Evolutionary conservation across 2,113 vertebrate genomes (phyloP).

Genomic region (Chunga burmeisteri): DNA sequence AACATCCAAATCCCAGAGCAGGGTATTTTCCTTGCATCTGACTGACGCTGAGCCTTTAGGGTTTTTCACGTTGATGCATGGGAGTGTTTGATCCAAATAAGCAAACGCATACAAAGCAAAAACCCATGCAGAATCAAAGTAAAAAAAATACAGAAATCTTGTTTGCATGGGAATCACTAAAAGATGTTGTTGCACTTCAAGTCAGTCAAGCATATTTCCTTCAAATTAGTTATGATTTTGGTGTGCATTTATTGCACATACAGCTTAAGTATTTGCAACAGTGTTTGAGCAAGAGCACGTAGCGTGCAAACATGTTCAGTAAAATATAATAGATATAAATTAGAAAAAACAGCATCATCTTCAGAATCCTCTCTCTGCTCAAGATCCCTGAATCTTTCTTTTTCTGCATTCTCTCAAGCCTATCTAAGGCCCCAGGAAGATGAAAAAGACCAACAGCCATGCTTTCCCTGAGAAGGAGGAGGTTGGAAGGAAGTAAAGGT

Average conservation of each 20-base stretch:
- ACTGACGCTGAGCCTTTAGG: background rate
- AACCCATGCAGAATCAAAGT: background rate
- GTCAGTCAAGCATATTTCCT: background rate
- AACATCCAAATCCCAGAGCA: background rate
- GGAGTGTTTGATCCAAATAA: background rate
- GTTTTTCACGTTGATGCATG: background rate
- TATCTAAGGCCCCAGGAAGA: background rate
- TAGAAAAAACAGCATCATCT: accelerated
- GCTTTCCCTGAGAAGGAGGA: background rate
- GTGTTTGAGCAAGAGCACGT: background rate
- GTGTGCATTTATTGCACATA: background rate
- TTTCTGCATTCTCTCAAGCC: background rate
- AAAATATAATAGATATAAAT: background rate
- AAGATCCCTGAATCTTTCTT: background rate
- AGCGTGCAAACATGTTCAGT: accelerated
- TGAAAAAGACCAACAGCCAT: background rate
- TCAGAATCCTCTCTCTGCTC: background rate
- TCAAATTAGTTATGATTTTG: background rate
- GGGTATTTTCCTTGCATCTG: background rate
- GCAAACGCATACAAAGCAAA: background rate
- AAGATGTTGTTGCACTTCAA: background rate
- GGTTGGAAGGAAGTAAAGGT: background rate
- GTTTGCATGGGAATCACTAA: background rate
- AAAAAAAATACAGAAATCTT: background rate
- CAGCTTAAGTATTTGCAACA: background rate